These are phyloP conservation scores for Rotaria magnacalcarata DNA, from an alignment of 2,888 invertebrate genomes.

Conservation along the genomic window DNA sequence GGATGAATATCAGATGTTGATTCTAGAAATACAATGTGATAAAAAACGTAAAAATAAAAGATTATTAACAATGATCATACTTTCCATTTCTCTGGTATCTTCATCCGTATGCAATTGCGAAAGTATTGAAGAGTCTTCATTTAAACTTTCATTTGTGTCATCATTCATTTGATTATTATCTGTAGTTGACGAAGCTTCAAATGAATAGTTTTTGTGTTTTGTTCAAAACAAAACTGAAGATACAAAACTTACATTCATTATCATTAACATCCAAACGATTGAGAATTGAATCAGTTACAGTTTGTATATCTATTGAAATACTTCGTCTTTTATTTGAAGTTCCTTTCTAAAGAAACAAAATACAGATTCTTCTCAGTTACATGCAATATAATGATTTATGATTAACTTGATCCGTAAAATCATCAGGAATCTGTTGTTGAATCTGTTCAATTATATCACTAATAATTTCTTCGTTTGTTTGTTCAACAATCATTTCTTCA, in stretches of 20 bases:
- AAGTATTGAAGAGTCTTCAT: not conserved
- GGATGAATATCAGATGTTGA: not conserved
- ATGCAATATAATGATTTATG: not conserved
- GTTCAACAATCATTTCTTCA: slow-evolving; percentile 9
- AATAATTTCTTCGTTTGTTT: not conserved
- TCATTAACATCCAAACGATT: not conserved
- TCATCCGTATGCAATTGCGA: not conserved
- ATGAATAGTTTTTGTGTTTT: too few relatives aligned
- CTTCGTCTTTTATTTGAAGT: too few relatives aligned
- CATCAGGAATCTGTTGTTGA: not conserved
- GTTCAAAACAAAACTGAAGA: too few relatives aligned
- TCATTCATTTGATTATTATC: not conserved
- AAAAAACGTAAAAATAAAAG: too few relatives aligned
- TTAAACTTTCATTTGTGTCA: not conserved
- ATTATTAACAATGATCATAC: not conserved
- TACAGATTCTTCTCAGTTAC: not conserved
- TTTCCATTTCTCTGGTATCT: not conserved
- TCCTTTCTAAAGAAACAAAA: not conserved
- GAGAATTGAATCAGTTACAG: not conserved
- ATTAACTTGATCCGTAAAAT: not conserved
- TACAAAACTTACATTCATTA: not conserved
- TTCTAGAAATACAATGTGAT: not conserved
- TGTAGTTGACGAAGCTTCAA: not conserved
- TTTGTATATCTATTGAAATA: not conserved
- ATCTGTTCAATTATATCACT: not conserved